These are phyloP conservation scores for Sesia bembeciformis DNA, from an alignment of 2,888 invertebrate genomes.

Conservation along the genomic window DNA sequence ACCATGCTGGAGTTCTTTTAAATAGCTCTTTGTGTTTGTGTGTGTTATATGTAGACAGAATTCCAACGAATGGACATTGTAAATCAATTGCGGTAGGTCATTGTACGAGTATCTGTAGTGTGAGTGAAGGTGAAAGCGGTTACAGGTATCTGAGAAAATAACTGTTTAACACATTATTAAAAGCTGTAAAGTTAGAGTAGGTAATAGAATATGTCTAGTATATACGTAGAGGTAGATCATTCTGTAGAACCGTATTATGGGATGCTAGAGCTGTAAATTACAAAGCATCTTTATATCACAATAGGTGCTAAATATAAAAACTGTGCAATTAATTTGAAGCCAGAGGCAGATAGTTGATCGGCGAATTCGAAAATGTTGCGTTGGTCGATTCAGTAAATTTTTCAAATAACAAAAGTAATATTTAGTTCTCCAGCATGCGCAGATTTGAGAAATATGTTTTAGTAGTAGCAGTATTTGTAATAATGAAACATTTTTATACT, in stretches of 20 bases:
- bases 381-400: not conserved
- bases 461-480: not conserved
- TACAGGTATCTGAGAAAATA: slow-evolving; percentile 51
- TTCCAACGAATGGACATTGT: slow-evolving; percentile 45
- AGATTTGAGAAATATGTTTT: slow-evolving; percentile 27
- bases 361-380: slow-evolving; percentile 15
- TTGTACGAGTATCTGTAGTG: slow-evolving; percentile 29
- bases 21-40: slow-evolving; percentile 29
- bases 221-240: not conserved
- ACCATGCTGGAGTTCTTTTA: slow-evolving; percentile 64
- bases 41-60: slow-evolving; percentile 36
- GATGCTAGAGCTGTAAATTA: slow-evolving; percentile 40
- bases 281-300: slow-evolving; percentile 42
- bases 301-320: slow-evolving; percentile 41
- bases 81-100: slow-evolving; percentile 11
- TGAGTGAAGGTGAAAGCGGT: slow-evolving; percentile 46
- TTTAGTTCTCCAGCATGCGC: slow-evolving; percentile 50
- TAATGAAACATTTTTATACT: slow-evolving; percentile 13
- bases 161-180: slow-evolving; percentile 23
- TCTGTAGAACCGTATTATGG: not conserved
- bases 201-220: not conserved
- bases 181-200: not conserved
- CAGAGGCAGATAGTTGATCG: slow-evolving; percentile 42
- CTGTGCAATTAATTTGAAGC: slow-evolving; percentile 58
- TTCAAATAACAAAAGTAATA: not conserved